Percentiles rank a stretch among this genome's conserved stretches.
phyloP scores from a whole-genome alignment of 1,140 invertebrate genomes.

The Antheraea mylitta region DNA sequence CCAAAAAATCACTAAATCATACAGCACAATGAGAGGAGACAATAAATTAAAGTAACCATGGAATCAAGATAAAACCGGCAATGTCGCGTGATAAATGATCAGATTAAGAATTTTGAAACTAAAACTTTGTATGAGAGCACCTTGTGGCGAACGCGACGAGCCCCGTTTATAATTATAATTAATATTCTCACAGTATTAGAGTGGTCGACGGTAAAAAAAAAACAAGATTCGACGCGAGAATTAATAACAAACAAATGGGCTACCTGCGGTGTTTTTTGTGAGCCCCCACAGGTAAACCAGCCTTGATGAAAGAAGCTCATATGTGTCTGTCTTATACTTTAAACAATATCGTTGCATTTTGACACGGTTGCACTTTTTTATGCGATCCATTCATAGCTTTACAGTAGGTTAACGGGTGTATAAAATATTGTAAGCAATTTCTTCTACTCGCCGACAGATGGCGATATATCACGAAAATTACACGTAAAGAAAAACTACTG shows the following conservation, averaged over 20 bases:
- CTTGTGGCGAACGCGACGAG: conserved; percentile 66
- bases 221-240: conserved; percentile 71
- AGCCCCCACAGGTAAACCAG: conserved; percentile 65
- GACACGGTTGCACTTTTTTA: conserved; percentile 71
- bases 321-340: conserved; percentile 68
- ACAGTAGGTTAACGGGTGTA: conserved; percentile 29
- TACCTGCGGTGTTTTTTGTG: conserved; percentile 77
- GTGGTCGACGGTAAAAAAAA: conserved; percentile 66
- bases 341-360: conserved; percentile 71
- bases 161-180: conserved; percentile 77
- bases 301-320: conserved; percentile 71
- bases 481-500: conserved; percentile 16
- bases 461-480: conserved; percentile 30
- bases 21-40: conserved; percentile 32
- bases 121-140: conserved; percentile 51
- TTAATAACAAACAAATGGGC: conserved; percentile 79
- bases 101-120: conserved; percentile 70
- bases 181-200: conserved; percentile 77
- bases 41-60: conserved; percentile 56
- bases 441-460: conserved; percentile 65
- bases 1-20: not conserved
- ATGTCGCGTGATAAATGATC: conserved; percentile 76
- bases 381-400: conserved; percentile 57
- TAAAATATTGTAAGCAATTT: conserved; percentile 13
- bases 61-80: conserved; percentile 65